These are phyloP conservation scores for Syrmaticus mikado DNA, from an alignment of 2,113 vertebrate genomes.

Conservation along the genomic window DNA sequence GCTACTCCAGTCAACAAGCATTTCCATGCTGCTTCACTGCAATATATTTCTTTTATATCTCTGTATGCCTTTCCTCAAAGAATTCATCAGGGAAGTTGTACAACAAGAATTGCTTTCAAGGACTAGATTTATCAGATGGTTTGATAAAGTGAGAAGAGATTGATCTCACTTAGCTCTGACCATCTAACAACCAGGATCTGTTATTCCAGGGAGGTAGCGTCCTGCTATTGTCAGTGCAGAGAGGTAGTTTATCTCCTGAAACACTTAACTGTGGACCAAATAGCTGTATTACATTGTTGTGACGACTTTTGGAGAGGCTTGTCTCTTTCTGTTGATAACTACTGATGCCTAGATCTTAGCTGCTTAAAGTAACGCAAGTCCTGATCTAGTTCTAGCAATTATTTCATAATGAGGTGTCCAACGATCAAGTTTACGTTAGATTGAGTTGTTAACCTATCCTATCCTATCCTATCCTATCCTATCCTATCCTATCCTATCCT, in stretches of 20 bases:
- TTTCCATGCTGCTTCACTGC: background rate
- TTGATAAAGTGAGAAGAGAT: background rate
- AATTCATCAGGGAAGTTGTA: conserved; percentile 12
- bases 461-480: too few relatives aligned
- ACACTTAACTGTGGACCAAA: background rate
- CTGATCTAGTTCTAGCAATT: background rate
- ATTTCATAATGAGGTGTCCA: too few relatives aligned
- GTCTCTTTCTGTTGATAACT: background rate
- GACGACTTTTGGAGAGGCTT: background rate
- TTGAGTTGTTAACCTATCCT: too few relatives aligned
- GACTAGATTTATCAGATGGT: conserved; percentile 30
- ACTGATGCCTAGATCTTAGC: background rate
- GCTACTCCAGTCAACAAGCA: background rate
- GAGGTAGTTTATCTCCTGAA: background rate
- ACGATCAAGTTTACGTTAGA: too few relatives aligned
- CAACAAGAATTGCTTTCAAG: conserved; percentile 20
- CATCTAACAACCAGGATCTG: background rate
- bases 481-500: too few relatives aligned
- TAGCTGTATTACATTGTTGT: background rate
- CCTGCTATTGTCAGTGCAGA: background rate
- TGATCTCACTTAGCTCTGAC: background rate
- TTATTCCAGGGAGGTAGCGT: background rate
- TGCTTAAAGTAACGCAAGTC: background rate
- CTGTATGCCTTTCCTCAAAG: background rate
- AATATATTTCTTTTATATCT: background rate